Percentiles rank a stretch among this genome's conserved stretches.
phyloP scores from a whole-genome alignment of 1,140 invertebrate species.

The Papilio xuthus region DNA sequence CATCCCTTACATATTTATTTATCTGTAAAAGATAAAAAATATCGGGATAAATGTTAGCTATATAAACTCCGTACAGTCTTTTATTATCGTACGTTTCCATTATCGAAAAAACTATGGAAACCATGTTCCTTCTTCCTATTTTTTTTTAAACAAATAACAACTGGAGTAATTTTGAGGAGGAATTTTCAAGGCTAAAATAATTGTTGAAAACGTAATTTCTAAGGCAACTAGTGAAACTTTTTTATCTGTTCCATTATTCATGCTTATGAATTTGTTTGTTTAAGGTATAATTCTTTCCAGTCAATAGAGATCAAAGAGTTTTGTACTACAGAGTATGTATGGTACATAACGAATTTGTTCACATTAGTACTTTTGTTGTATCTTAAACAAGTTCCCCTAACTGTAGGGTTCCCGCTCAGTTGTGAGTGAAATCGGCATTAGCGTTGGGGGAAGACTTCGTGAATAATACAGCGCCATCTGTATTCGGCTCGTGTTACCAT shows the following conservation, averaged over 20 bases:
- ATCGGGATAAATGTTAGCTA: neutral
- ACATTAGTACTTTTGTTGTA: constrained; percentile 33
- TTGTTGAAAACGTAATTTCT: neutral
- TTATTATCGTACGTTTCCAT: neutral
- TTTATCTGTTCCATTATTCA: neutral
- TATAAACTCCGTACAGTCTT: neutral
- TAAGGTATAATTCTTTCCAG: neutral
- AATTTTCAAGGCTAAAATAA: no score
- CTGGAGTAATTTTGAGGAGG: neutral
- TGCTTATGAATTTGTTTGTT: neutral
- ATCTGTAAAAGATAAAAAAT: neutral
- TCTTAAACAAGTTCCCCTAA: constrained; percentile 32
- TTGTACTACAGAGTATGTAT: neutral
- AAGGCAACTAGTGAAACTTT: neutral
- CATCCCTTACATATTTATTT: constrained; percentile 18
- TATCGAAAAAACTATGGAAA: neutral
- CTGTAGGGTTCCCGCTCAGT: constrained; percentile 13
- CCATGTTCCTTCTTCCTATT: neutral
- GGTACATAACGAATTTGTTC: constrained; percentile 36
- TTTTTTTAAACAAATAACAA: neutral
- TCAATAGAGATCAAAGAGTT: constrained; percentile 33
- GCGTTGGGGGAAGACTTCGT: constrained; percentile 24
- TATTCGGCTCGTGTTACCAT: constrained; percentile 27
- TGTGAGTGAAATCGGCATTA: constrained; percentile 39
- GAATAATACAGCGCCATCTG: constrained; percentile 37